Base-by-base conservation (phyloP, 1,140 invertebrate genomes). In the Battus philenor region DNA sequence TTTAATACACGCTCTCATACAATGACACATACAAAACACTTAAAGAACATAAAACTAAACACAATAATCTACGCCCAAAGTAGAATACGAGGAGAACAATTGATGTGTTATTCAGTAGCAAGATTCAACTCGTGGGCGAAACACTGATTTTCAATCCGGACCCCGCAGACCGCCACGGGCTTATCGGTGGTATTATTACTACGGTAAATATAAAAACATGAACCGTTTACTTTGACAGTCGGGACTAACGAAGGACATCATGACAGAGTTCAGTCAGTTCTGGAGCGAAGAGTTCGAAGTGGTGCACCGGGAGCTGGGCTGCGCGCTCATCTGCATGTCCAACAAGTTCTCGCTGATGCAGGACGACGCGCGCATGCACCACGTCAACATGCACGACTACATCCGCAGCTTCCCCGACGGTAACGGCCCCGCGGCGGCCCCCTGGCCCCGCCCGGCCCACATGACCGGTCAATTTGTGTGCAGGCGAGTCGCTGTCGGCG, bases 261-360 rank as follows among this genome's bases (percentile, higher is more conserved):
- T 84, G 52, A 70, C 79, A n/a, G 60, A 73, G 44, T 84, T 82
- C 59, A 59, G 79, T 9, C 68, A 84, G 44, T 82, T 82, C 59
- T 84, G 80, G 80, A 70, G 69, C 39, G 77, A 80, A 12, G 70
- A 80, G 24, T 84, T 80, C 56, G 70, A 80, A 26, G 68, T 79
- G 32, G 69, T 79, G 13, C 72, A 80, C 51, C 61, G 80, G 1
- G 80, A 84, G 65, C 60, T 84, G 12, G 80, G 80, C 50, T 84
- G 80, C 44, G 78, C 80, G 8, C 65, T 84, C 58, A 75, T 82
- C 53, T 84, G 80, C 58, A 84, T 84, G 80, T 72, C 68, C 46
- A 79, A 80, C 56, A 80, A 82, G 61, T 79, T 82, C 45, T 59
- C 64, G 0, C 52, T 84, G 15, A 50, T 82, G 59, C 50, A 80